Evolutionary conservation across 2,888 invertebrate species (phyloP), one percentile per base, ranked within the genome.

Genomic region (Caenorhabditis drosophilae): DNA sequence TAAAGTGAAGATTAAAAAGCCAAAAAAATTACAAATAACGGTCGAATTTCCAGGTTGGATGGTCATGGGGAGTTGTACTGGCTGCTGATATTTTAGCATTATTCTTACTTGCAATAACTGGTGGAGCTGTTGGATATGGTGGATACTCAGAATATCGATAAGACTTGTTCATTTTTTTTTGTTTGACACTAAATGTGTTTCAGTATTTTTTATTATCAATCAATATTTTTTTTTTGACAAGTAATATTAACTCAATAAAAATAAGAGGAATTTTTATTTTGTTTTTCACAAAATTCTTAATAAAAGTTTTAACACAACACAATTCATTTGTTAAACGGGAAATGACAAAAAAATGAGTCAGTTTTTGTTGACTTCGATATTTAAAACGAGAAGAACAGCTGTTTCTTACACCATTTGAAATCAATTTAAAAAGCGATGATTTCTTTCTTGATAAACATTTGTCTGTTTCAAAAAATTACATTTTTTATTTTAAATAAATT

Each of bases 31-130:
- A n/a, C n/a, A n/a, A n/a, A n/a, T n/a, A n/a, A n/a, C n/a, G n/a
- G n/a, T n/a, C n/a, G n/a, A n/a, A n/a, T 3, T 46, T 64, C 12
- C 46, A 66, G 60, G 40, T 67, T 20, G 67, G 60, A 7, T 67
- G 67, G 67, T 67, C 67, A 0, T 67, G 67, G 67, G 60, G 56
- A 35, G 12, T 67, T 12, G 45, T 51, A 12, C 23, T 67, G 15
- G 59, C 59, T 23, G 57, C 61, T 7, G 47, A 55, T 20, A 53
- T 61, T 20, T 40, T 61, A 6, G 25, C 61, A 4, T 35, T 61
- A 3, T 9, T 57, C 7, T 31, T 67, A 1, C 40, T 67, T n/a
- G 26, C 57, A 31, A 42, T 57, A 11, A 53, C 27, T 16, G 64
- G 36, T 31, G 51, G 54, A 38, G 50, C 64, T 2, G 50, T 49